Evolutionary conservation across 2,797 vertebrate genomes (phyloP), one percentile per base, ranked within the genome.

Genomic region (Threskiornis aethiopicus): DNA sequence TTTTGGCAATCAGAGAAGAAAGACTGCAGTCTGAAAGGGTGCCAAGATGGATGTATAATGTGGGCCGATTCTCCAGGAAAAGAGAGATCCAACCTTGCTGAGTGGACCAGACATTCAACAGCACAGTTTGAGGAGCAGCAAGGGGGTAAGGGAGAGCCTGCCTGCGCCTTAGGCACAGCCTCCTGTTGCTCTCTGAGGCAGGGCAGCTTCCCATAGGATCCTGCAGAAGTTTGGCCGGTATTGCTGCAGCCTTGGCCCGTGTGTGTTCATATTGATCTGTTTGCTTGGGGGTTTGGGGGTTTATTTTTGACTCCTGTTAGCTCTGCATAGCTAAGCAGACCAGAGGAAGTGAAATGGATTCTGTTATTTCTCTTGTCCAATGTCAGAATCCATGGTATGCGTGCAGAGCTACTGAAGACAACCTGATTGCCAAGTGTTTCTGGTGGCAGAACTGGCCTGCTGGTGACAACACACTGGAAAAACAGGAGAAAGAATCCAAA

Each of bases 1-100:
- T 89, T 90, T 64, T 96, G 96, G 95, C 92, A 92, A 80, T 15
- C 25, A 41, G 65, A 29, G n/a, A 62, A 91, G 57, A 95, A 85
- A 86, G 90, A 66, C 77, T 95, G 59, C 62, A 73, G 71, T 44
- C 79, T 92, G 94, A 91, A 66, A 4, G 54, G 13, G 20, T 86
- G 90, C 93, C 92, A 96, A 39, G n/a, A 51, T 69, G 65, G 79
- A 69, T 84, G 42, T n/a, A 47, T 81, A 62, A 59, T 11, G 5
- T 52, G 73, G 79, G 55, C 89, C 84, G 86, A 10, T 76, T 81
- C 94, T 92, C 61, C 76, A 76, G n/a, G 44, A 88, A 47, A 84
- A 93, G 24, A 86, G 61, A 88, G 84, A 70, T 90, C 82, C 70
- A 93, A 10, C 69, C 69, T 90, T 15, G 11, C 51, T 66, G 76